Percentiles rank a stretch among this genome's conserved stretches.
Conservation (phyloP, 1,140 invertebrate species). For the Drosophila sp. region DNA sequence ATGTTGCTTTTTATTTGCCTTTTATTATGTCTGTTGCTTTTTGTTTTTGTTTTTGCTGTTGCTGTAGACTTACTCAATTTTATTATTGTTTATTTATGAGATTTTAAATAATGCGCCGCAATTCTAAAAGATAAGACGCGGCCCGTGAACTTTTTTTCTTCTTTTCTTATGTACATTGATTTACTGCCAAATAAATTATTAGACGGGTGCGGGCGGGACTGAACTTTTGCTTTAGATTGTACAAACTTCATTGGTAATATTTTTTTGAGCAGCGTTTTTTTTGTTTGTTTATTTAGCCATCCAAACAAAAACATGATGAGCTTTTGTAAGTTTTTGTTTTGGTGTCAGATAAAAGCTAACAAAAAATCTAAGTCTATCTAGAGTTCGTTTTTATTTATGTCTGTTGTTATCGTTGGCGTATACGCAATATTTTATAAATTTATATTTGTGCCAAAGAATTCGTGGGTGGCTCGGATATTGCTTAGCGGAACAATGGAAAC, state of each 20-base stretch:
- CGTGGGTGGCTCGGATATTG: slow-evolving; percentile 43
- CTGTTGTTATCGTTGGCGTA: slow-evolving; percentile 62
- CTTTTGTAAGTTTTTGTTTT: slow-evolving; percentile 40
- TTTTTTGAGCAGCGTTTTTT: slow-evolving; percentile 46
- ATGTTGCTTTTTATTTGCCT: slow-evolving; percentile 80
- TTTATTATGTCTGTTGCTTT: slow-evolving; percentile 54
- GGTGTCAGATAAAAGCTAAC: slow-evolving; percentile 69
- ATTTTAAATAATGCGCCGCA: slow-evolving; percentile 77
- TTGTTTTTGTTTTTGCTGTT: slow-evolving; percentile 30
- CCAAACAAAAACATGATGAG: slow-evolving; percentile 46
- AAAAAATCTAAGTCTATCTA: slow-evolving; percentile 57
- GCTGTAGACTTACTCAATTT: slow-evolving; percentile 73
- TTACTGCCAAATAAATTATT: slow-evolving; percentile 77
- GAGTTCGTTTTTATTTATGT: slow-evolving; percentile 64
- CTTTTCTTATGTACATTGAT: slow-evolving; percentile 53
- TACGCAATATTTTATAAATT: slow-evolving; percentile 75
- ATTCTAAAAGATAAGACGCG: slow-evolving; percentile 71
- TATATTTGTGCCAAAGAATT: slow-evolving; percentile 36
- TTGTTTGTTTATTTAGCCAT: slow-evolving; percentile 43
- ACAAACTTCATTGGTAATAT: slow-evolving; percentile 44
- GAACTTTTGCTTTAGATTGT: slow-evolving; percentile 18
- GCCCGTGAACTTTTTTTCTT: slow-evolving; percentile 44
- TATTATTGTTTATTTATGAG: slow-evolving; percentile 81
- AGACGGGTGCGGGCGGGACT: slow-evolving; percentile 30
- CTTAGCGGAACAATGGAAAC: slow-evolving; percentile 24